Evolutionary conservation across 2,888 invertebrate species (phyloP).

Genomic region (Dendrolimus houi): DNA sequence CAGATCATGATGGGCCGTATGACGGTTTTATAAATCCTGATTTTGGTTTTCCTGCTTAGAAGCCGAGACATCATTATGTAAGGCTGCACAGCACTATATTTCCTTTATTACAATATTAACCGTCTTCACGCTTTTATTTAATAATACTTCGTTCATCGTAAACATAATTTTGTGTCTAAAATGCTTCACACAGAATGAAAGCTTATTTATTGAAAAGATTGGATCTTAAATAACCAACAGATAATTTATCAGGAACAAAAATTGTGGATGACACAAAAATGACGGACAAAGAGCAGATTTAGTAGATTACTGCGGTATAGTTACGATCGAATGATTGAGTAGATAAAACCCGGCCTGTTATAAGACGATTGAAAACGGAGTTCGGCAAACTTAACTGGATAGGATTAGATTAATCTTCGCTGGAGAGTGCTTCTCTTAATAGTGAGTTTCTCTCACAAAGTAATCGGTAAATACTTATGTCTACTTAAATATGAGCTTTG

Average conservation of each 20-base stretch:
- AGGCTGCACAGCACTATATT: too few relatives aligned
- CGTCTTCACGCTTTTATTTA: too few relatives aligned
- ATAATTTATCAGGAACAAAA: slow-evolving; percentile 6
- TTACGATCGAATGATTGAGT: slow-evolving; percentile 19
- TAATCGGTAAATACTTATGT: background rate
- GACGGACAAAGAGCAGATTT: slow-evolving; percentile 7
- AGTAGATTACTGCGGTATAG: slow-evolving; percentile 18
- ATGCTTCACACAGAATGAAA: too few relatives aligned
- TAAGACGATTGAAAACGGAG: slow-evolving; percentile 19
- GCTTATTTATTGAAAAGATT: too few relatives aligned
- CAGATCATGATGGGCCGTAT: too few relatives aligned
- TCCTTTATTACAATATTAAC: too few relatives aligned
- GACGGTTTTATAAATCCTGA: too few relatives aligned
- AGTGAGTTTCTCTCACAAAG: background rate
- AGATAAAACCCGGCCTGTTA: slow-evolving; percentile 16
- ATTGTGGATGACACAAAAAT: slow-evolving; percentile 14
- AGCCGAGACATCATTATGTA: too few relatives aligned
- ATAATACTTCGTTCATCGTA: too few relatives aligned
- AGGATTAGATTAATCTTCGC: background rate
- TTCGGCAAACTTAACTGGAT: slow-evolving; percentile 11
- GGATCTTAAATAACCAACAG: background rate
- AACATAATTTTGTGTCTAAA: too few relatives aligned
- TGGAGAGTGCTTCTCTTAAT: background rate
- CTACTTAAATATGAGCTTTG: background rate
- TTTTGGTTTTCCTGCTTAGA: too few relatives aligned